Evolutionary conservation across 2,113 vertebrate genomes (phyloP), one percentile per base, ranked within the genome.

Genomic region (Todiramphus chloris): DNA sequence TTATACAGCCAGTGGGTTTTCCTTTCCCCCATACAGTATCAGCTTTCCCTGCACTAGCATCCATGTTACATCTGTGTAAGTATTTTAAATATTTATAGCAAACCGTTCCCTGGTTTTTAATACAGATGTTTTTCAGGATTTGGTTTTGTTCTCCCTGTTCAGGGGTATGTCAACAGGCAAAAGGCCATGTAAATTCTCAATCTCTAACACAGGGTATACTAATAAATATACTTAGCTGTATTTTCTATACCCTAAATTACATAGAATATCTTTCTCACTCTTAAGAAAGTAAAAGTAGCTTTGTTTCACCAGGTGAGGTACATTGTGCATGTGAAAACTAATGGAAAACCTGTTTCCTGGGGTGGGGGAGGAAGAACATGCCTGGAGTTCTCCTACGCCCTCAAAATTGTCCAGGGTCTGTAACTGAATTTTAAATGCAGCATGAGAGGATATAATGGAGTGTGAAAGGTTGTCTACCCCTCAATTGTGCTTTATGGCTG

Each of bases 401-500:
- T 82, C 51, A 41, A 68, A 84, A 68, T 56, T 56, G 82, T 41
- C 72, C 21, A 72, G 48, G 33, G 31, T 83, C 70, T 75, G 67
- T n/a, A 46, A 51, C 81, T 55, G 64, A 74, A 25, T 81, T 93
- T 67, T 59, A 81, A 93, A 78, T 41, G 46, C 46, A 67, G 37
- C 79, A 17, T 79, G 85, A 80, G 58, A 90, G 74, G 78, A 93
- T 58, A 90, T 37, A 90, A 93, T 69, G 74, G 67, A 91, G 88
- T 76, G 87, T 73, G 70, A 89, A 82, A 79, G 56, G 89, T 43
- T 79, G 58, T 39, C 43, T 19, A 72, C 66, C 50, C 66, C 58
- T 73, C 74, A 75, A 79, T 55, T 91, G 91, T 68, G 76, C 74
- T 90, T 94, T 96, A 70, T 44, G 76, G 91, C 90, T 93, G 87